Evolutionary conservation across 2,888 invertebrate species (phyloP), one percentile per base, ranked within the genome.

Genomic region (Apodemia mormo): DNA sequence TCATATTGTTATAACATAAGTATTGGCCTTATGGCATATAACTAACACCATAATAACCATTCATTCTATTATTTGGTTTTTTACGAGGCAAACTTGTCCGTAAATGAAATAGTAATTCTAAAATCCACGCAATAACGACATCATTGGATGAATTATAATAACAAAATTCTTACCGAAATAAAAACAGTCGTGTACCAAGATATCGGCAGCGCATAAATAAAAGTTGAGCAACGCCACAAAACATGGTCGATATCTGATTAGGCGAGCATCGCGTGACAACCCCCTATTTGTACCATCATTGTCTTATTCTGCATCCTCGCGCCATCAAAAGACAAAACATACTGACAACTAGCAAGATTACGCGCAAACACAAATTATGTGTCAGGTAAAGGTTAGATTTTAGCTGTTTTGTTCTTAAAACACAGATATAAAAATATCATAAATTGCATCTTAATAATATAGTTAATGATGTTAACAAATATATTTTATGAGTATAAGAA

Each of bases 281-380:
- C 79, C 84, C 83, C 92, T 92, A 92, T 93, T 93, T 91, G 92
- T 91, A 86, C 84, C 87, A 90, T 90, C 89, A 90, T 91, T 92
- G 92, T 92, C 89, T 89, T 82, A 78, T 77, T 75, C 85, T 82
- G 88, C 87, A 87, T 87, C 88, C 87, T 85, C 83, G 83, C 86
- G 79, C 85, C 85, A 87, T 89, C 87, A 84, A 82, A 84, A 86
- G 65, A 69, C 65, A 69, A 69, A 85, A 87, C 89, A 86, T 84
- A 82, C 84, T 86, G 65, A 69, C 65, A 69, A 69, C 68, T 69
- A 65, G 68, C 65, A 69, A 69, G 68, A 69, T 69, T 69, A 69
- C 54, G 68, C 65, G 68, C 33, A 33, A 61, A 61, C 61, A 61
- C 61, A 61, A 61, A 61, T 61, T 33, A 61, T 61, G 14, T 33